phyloP scores from a whole-genome alignment of 2,888 invertebrate species.

The Cylindroiulus punctatus region DNA sequence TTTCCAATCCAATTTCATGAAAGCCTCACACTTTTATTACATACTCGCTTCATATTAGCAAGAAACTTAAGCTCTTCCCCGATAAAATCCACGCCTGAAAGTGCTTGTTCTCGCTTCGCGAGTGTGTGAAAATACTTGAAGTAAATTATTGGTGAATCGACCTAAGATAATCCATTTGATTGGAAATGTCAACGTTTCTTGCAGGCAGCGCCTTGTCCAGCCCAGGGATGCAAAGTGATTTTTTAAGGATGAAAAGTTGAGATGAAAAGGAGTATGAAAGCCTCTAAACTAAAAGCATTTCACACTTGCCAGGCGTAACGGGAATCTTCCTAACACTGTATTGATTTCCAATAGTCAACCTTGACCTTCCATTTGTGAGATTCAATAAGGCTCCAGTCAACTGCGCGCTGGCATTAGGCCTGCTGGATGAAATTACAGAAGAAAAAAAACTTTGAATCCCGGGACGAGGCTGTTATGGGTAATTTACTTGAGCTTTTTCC shows the following conservation, averaged over 20 bases:
- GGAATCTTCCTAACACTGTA: not conserved
- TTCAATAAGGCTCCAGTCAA: slow-evolving; percentile 43
- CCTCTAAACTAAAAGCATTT: slow-evolving; percentile 2
- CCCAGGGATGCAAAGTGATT: not conserved
- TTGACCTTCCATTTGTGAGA: slow-evolving; percentile 13
- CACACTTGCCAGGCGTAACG: not conserved
- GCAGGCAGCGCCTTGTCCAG: not conserved
- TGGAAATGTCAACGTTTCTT: not conserved
- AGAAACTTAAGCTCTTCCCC: not conserved
- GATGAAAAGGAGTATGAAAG: not conserved
- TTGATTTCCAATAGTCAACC: slow-evolving; percentile 35
- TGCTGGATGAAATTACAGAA: slow-evolving; percentile 29
- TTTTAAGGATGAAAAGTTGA: not conserved
- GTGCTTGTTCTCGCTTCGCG: not conserved
- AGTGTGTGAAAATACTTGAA: not conserved
- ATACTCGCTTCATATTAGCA: not conserved
- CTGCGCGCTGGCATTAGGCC: slow-evolving; percentile 3
- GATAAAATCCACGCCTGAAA: not conserved
- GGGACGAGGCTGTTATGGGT: not conserved
- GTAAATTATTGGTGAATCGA: slow-evolving; percentile 2
- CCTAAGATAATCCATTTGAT: not conserved
- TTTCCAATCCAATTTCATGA: not conserved
- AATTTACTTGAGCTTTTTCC: not conserved
- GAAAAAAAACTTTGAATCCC: not conserved
- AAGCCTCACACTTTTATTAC: not conserved